phyloP scores from a whole-genome alignment of 2,113 vertebrate species.

The Cathartes aura region DNA sequence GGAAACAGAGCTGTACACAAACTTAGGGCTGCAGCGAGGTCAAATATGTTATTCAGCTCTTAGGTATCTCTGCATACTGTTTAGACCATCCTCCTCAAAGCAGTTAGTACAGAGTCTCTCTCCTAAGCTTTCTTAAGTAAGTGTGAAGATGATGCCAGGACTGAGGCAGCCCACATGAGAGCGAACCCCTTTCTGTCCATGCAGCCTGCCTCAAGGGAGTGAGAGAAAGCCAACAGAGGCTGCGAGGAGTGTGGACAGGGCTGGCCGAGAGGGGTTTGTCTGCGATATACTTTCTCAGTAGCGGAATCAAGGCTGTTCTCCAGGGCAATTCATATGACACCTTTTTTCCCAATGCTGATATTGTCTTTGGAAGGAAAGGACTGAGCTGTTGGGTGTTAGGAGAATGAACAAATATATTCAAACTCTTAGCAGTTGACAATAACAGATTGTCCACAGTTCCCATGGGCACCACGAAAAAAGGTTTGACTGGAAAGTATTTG shows the following conservation, averaged over 20 bases:
- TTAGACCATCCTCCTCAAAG: not conserved
- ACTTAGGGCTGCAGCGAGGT: not conserved
- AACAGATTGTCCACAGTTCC: not conserved
- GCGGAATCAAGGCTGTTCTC: not conserved
- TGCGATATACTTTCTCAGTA: not conserved
- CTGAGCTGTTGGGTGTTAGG: not conserved
- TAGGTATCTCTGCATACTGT: not conserved
- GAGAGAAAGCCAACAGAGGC: not conserved
- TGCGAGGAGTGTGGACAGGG: not conserved
- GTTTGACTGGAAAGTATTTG: not conserved
- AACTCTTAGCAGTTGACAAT: not conserved
- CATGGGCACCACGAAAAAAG: not conserved
- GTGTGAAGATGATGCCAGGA: not conserved
- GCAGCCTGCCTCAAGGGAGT: not conserved
- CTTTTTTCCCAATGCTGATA: not conserved
- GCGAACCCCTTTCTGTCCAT: not conserved
- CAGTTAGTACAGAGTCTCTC: not conserved
- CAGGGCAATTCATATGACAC: not conserved
- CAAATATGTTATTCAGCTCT: not conserved
- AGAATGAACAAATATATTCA: constrained; percentile 2
- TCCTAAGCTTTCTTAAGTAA: not conserved
- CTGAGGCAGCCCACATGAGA: not conserved
- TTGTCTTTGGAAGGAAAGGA: not conserved
- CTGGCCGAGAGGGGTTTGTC: not conserved
- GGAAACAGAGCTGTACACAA: not conserved